Base-by-base conservation (phyloP, 2,888 invertebrate genomes). In the Torymus tubicola region DNA sequence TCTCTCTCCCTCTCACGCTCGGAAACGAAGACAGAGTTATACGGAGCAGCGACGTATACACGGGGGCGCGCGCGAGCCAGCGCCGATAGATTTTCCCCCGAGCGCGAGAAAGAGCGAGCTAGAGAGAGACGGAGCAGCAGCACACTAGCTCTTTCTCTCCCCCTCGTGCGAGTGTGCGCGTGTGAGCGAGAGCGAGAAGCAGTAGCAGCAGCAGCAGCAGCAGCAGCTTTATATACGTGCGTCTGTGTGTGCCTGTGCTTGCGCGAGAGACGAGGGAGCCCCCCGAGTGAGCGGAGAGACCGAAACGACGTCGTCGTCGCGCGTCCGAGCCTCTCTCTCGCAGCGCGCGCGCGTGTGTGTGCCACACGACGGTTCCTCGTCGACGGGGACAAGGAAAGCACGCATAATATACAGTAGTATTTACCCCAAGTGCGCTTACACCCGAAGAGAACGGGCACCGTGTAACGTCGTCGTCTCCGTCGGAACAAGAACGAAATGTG, bases 61-160 rank as follows among this genome's bases (percentile, higher is more conserved):
- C 64, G 42, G 64, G 16, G 5, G 21, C 12, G 16, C n/a, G 16
- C 60, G 12, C 1, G n/a, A 12, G n/a, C 18, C n/a, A 18, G 16
- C 65, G 42, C 42, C 14, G 65, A 18, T 63, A 24, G 24, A 12
- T 42, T 13, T 10, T 31, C 65, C 42, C 42, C 42, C 21, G 21
- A 21, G 21, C 21, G 21, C 21, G 21, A 21, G 21, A 21, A 21
- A 21, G 42, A 42, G 42, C 42, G 42, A 42, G 42, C 5, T 5
- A 5, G 42, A 42, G 2, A 31, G 31, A 31, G 31, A 31, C 4
- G 0, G 31, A 31, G 31, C 31, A 8, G 21, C 21, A 13, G 50
- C 55, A 14, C 63, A 4, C 50, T 24, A 5, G 13, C 60, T 78
- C 60, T 21, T 53, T n/a, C 61, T 67, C 55, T 10, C 68, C n/a